Conservation (phyloP, 2,113 vertebrate species). For the Tetraodon nigroviridis region DNA sequence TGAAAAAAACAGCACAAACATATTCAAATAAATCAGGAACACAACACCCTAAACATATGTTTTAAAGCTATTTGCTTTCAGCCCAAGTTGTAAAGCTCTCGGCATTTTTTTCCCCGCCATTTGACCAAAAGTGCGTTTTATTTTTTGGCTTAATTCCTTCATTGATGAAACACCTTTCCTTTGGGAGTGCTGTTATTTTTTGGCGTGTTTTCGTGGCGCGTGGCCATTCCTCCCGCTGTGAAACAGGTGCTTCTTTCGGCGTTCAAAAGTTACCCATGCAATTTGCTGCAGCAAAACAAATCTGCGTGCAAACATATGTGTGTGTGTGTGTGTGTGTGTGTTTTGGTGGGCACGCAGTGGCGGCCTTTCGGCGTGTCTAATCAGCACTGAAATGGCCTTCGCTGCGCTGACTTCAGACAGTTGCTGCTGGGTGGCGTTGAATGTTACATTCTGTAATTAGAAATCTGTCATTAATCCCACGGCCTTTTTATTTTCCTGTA, state of each 20-base stretch:
- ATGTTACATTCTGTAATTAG: conserved; percentile 68
- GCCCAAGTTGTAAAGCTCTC: too few relatives aligned
- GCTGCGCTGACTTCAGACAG: conserved; percentile 35
- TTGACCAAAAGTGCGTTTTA: not conserved
- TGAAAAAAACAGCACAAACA: not conserved
- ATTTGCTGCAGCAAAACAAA: conserved; percentile 33
- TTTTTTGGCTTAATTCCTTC: too few relatives aligned
- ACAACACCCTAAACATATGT: too few relatives aligned
- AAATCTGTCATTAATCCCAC: conserved; percentile 69
- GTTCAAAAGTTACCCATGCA: conserved; percentile 34
- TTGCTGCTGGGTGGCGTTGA: conserved; percentile 50
- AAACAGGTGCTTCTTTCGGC: conserved; percentile 29
- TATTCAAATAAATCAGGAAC: not conserved
- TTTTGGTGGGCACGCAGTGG: conserved; percentile 29
- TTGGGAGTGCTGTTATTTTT: not conserved
- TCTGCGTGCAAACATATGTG: conserved; percentile 8
- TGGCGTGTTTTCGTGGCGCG: conserved; percentile 11
- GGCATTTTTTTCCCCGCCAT: too few relatives aligned
- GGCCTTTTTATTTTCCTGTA: conserved; percentile 41
- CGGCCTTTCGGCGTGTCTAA: conserved; percentile 37
- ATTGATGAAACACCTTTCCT: not conserved
- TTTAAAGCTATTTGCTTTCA: too few relatives aligned
- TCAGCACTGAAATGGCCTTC: conserved; percentile 60
- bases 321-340: not conserved
- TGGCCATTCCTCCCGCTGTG: conserved; percentile 7